A percentile compares a stretch with the other conserved stretches of the same genome.
Conservation (phyloP, 2,888 invertebrate species). For the Frankliniella intonsa region DNA sequence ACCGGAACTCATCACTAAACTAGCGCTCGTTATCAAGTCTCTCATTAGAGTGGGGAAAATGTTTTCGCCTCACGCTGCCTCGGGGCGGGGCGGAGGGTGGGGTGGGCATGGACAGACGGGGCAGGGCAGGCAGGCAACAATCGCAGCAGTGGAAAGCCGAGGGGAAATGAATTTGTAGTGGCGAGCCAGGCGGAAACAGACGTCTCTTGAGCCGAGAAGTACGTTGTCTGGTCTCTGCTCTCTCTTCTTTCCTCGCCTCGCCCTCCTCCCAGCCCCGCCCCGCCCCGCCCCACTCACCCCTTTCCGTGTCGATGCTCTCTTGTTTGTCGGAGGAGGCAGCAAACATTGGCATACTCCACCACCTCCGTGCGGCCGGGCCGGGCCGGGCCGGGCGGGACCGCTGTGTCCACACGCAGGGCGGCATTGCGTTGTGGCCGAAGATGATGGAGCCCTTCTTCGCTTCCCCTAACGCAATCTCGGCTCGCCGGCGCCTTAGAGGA, state of each 20-base stretch:
- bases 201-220: neutral
- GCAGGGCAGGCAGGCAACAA: neutral
- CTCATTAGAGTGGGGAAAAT: conserved; percentile 3
- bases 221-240: too few relatives aligned
- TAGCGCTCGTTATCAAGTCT: conserved; percentile 25
- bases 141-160: conserved; percentile 8
- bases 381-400: neutral
- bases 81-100: neutral
- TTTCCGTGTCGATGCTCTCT: too few relatives aligned
- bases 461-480: neutral
- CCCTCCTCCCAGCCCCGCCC: too few relatives aligned
- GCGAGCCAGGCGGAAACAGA: conserved; percentile 10
- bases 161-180: neutral
- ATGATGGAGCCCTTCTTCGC: neutral
- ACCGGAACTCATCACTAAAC: conserved; percentile 13
- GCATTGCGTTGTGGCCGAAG: too few relatives aligned
- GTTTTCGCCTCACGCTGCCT: neutral
- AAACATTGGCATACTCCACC: too few relatives aligned
- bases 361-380: neutral
- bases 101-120: neutral
- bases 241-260: too few relatives aligned
- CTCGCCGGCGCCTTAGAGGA: neutral
- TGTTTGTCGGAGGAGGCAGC: neutral
- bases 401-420: neutral
- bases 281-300: too few relatives aligned